Evolutionary conservation across 2,888 invertebrate genomes (phyloP).

Genomic region (Andrena bucephala): DNA sequence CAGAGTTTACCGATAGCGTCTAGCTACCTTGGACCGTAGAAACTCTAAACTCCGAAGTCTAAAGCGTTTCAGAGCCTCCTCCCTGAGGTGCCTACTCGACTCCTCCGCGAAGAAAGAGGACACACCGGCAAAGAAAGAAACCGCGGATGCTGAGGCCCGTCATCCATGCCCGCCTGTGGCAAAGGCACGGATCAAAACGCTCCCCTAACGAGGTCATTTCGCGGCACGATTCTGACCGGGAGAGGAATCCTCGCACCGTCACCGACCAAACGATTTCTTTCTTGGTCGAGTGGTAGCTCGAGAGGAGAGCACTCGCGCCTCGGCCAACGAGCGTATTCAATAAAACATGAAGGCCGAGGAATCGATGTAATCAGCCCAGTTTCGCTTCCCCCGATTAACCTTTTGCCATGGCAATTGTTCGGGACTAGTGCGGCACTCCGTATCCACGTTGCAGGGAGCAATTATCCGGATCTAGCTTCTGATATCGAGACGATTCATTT

Average conservation of each 20-base stretch:
- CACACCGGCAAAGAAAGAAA: not conserved
- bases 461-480: not conserved
- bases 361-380: conserved; percentile 64
- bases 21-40: not conserved
- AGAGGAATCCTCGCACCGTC: conserved; percentile 40
- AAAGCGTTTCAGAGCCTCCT: conserved; percentile 1
- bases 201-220: conserved; percentile 64
- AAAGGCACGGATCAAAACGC: conserved; percentile 52
- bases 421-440: not conserved
- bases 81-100: not conserved
- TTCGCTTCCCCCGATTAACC: conserved; percentile 56
- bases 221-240: conserved; percentile 50
- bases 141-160: not conserved
- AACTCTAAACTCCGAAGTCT: conserved; percentile 5
- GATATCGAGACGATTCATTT: not conserved
- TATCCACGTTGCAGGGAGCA: not conserved
- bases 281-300: conserved; percentile 48
- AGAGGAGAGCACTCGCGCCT: conserved; percentile 31
- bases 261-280: conserved; percentile 53
- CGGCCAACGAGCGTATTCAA: conserved; percentile 60
- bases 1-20: not conserved
- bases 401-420: not conserved
- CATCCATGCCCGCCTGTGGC: not conserved
- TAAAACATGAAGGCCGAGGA: conserved; percentile 53
- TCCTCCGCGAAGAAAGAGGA: conserved; percentile 8